Conservation (phyloP, 2,888 invertebrate species). For the Chironomus tentans region DNA sequence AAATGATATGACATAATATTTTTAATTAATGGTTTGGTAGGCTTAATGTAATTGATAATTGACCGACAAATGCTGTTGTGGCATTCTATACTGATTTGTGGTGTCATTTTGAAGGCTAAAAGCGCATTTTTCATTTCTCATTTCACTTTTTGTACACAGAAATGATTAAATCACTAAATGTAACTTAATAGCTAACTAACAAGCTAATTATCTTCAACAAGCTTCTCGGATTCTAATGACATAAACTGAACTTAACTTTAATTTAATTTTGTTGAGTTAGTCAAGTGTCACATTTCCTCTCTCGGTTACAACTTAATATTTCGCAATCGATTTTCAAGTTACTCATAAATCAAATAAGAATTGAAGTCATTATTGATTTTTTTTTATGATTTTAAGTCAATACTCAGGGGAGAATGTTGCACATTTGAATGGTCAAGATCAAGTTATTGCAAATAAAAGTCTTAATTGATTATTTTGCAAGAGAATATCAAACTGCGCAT, state of each 20-base stretch:
- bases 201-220: no score
- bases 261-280: no score
- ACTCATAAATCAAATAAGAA: neutral
- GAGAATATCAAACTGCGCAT: no score
- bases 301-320: no score
- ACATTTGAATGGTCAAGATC: constrained; percentile 10
- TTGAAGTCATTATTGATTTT: neutral
- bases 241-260: no score
- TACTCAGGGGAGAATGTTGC: neutral
- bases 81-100: neutral
- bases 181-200: no score
- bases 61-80: neutral
- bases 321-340: neutral
- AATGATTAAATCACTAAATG: no score
- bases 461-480: no score
- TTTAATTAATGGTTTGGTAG: neutral
- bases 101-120: neutral
- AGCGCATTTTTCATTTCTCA: neutral
- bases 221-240: no score
- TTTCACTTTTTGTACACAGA: no score
- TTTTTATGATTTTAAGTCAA: neutral
- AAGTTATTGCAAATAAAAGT: neutral
- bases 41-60: neutral
- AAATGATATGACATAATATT: neutral
- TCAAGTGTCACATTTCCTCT: no score